A percentile compares a stretch with the other conserved stretches of the same genome.
Conservation (phyloP, 2,113 vertebrate genomes). For the Thomomys bottae region DNA sequence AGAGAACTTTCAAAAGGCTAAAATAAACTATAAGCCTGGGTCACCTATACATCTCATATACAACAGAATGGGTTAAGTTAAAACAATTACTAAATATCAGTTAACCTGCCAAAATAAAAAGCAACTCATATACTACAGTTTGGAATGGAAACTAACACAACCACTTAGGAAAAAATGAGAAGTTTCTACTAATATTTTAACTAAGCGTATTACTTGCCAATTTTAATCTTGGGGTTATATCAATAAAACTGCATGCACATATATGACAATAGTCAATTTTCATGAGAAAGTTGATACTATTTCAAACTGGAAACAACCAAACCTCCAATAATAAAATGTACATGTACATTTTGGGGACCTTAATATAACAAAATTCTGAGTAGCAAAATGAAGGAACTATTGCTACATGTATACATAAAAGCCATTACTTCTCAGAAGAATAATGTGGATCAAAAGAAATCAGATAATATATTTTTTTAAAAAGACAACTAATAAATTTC, state of each 20-base stretch:
- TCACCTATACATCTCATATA: not conserved
- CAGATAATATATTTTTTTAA: too few relatives aligned
- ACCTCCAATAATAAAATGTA: not conserved
- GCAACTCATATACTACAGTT: not conserved
- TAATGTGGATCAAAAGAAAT: not conserved
- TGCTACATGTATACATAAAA: not conserved
- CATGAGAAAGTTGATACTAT: not conserved
- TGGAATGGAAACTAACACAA: not conserved
- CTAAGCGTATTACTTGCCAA: not conserved
- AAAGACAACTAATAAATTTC: not conserved
- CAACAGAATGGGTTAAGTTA: not conserved
- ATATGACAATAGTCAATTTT: not conserved
- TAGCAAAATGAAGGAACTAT: not conserved
- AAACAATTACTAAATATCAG: not conserved
- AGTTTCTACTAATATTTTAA: not conserved
- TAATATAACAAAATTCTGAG: not conserved
- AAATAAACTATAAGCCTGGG: not conserved
- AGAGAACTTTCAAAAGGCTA: not conserved
- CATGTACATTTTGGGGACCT: not conserved
- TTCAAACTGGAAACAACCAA: not conserved
- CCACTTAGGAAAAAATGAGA: not conserved
- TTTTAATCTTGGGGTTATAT: not conserved
- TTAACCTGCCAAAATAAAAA: not conserved
- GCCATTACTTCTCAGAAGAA: not conserved
- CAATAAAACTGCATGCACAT: not conserved